Evolutionary conservation across 1,140 invertebrate species (phyloP), one percentile per base, ranked within the genome.

Genomic region (Tigriopus japonicus): DNA sequence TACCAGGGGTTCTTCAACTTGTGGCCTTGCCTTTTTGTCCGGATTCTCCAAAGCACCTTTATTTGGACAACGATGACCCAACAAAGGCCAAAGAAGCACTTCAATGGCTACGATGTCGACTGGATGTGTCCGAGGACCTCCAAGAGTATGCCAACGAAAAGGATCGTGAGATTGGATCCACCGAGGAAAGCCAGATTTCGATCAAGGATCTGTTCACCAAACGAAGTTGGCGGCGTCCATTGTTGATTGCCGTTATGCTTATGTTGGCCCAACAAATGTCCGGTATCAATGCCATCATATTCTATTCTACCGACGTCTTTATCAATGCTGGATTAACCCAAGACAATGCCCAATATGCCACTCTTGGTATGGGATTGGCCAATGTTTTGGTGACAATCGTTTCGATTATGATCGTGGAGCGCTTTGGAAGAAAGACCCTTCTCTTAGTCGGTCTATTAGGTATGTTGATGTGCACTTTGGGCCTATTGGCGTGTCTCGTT

Each of bases 241-340:
- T 92, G 0, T 71, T 86, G 10, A 90, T 92, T 63, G 78, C 86
- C 1, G 73, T 87, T 5, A 79, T 87, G 63, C 76, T 91, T 64
- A 91, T 92, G 81, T 70, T 92, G 0, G 85, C 85, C 0, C 89
- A 92, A 69, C 89, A 93, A 70, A 73, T 91, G 0, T 87, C 84
- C 19, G 88, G 89, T 12, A 93, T 93, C 66, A 89, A 88, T 68
- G 87, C 86, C 10, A 86, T 21, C 45, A 51, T 92, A 68, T 90
- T 85, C 72, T 93, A 84, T 74, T 91, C 87, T 0, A 86, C 82
- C 0, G 75, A 77, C 24, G 88, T 92, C 53, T 91, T 91, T 70
- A 73, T 70, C 62, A 78, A 76, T 60, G 85, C 86, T 9, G 75
- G 78, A 1, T 69, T 93, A 5, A 70, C 67, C 1, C 69, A 75